A percentile compares a stretch with the other conserved stretches of the same genome.
Conservation (phyloP, 2,113 vertebrate genomes). For the Campylomormyrus numenius region DNA sequence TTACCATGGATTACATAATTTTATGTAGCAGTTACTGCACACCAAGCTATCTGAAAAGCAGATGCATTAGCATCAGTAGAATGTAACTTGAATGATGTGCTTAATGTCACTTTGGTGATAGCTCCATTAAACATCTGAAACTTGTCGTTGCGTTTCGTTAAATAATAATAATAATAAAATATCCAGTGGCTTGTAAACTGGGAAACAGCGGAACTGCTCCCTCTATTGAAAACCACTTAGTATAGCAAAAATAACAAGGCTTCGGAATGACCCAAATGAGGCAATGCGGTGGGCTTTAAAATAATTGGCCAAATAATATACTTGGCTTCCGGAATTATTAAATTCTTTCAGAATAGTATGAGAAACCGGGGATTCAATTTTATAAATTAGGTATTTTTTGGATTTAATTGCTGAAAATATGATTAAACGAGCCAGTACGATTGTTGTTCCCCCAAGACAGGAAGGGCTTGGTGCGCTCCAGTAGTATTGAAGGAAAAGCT, state of each 20-base stretch:
- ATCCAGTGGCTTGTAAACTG: background rate
- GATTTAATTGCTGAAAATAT: background rate
- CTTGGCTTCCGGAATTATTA: background rate
- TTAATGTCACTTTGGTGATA: background rate
- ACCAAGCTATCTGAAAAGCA: background rate
- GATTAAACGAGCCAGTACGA: background rate
- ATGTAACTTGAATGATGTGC: background rate
- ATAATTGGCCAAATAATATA: background rate
- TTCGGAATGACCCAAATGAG: slow-evolving; percentile 12
- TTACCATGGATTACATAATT: background rate
- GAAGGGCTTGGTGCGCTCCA: slow-evolving; percentile 44
- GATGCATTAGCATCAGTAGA: background rate
- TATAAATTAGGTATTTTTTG: background rate
- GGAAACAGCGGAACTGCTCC: background rate
- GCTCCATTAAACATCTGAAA: background rate
- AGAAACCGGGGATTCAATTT: background rate
- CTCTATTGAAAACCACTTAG: slow-evolving; percentile 5
- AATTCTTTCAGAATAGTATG: background rate
- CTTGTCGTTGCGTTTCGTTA: background rate
- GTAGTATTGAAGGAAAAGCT: slow-evolving; percentile 63
- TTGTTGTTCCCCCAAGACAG: background rate
- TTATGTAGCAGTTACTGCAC: background rate
- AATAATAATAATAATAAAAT: background rate
- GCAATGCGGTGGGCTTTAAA: background rate
- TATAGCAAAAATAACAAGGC: slow-evolving; percentile 26